Evolutionary conservation across 2,113 vertebrate species (phyloP), one percentile per base, ranked within the genome.

Genomic region (Tapirus terrestris): DNA sequence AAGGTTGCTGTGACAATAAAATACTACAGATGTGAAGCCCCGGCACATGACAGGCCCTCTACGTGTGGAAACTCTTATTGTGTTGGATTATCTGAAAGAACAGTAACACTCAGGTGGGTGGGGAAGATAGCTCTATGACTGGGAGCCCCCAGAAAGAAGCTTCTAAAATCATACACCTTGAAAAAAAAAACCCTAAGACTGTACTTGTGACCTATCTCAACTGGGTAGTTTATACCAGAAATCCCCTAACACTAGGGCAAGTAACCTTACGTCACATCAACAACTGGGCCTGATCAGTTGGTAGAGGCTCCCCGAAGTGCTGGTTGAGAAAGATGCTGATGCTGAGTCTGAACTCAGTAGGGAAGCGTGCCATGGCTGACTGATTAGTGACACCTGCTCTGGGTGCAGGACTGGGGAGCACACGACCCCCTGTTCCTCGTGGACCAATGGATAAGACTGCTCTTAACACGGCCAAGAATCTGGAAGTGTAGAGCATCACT

Each of bases 221-320:
- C 73, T 60, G 27, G n/a, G 39, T 31, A 45, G 48, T 81, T 97
- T 67, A 82, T n/a, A 76, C n/a, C 20, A 86, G 58, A 94, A 80
- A 79, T 53, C 12, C 51, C 29, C n/a, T 83, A n/a, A 48, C 6
- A 20, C 20, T 31, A 76, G 8, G 51, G 12, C n/a, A 83, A 45
- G 13, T 53, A 31, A 51, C 43, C 16, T n/a, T 43, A 1, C 56
- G 33, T 91, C 39, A 58, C 36, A 79, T 45, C 33, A 51, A 9
- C 27, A 27, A 18, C 67, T 39, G 29, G 1, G 36, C 12, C 61
- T 56, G 68, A 56, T 61, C 5, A 36, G 5, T 65, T 65, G 45
- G 36, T 61, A n/a, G n/a, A 65, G 43, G 18, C 67, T 81, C 9
- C 39, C 48, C 68, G 29, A 67, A 88, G 27, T 1, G 9, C 31